Base-by-base conservation (phyloP, 2,888 invertebrate species). In the Lacanobia oleracea region DNA sequence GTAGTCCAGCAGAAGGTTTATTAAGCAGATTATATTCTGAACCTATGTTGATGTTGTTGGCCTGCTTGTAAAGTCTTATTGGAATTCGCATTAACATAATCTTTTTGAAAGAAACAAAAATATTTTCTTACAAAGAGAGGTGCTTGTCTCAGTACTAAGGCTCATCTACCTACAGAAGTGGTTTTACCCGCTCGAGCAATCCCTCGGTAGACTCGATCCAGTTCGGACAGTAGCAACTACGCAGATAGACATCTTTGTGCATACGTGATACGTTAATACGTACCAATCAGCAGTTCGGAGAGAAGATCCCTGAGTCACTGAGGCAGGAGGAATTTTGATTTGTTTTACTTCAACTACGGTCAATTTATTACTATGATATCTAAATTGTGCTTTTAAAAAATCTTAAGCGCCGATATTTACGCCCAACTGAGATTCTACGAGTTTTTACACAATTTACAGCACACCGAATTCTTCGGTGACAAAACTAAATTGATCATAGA, bases 301-400 rank as follows among this genome's bases (percentile, higher is more conserved):
- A 90, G 91, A 88, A 72, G 89, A 90, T 84, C 89, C 92, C 86
- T 91, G 90, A 86, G 90, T 91, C 83, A 90, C 90, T 84, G 93
- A 91, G 84, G 93, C 93, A 86, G 94, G 93, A 90, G 93, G 94
- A 94, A 94, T 94, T 92, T 94, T 94, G 93, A 91, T 88, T 73
- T 81, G 64, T 83, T 87, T 85, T 75, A 59, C 50, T 78, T 67
- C 45, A 78, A 72, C 73, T 37, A 67, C 50, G 48, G 53, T 54
- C 9, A 75, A 75, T 64, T 51, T 40, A 68, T 79, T 62, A 63
- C 14, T 53, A 40, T 57, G 9, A 21, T 18, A 67, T 72, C 1
- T 1, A 60, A 56, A 10, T 27, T 21, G 56, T 37, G 21, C 23
- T 23, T 53, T 62, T 45, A 5, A 60, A 33, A n/a, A 71, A 54